These are phyloP conservation scores for Trematomus bernacchii DNA, from an alignment of 2,797 vertebrate genomes.

Conservation along the genomic window DNA sequence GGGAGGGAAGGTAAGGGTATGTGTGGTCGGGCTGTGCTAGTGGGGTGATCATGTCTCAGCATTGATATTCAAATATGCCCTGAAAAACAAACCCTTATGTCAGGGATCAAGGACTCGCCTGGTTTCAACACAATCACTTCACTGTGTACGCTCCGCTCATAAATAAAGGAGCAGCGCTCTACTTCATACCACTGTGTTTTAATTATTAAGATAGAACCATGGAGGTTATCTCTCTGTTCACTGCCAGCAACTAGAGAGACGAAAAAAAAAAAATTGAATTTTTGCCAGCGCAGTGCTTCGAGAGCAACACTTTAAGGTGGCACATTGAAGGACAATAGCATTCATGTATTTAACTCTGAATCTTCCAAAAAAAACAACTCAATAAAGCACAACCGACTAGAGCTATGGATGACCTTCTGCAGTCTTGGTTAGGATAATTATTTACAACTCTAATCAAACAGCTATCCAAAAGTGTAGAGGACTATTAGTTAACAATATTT, in stretches of 20 bases:
- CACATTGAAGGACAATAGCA: slow-evolving; percentile 71
- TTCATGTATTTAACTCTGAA: slow-evolving; percentile 39
- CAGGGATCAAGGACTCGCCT: slow-evolving; percentile 83
- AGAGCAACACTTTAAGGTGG: slow-evolving; percentile 67
- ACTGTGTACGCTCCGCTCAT: slow-evolving; percentile 75
- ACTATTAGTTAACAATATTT: not conserved
- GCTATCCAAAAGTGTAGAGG: not conserved
- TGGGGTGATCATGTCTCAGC: slow-evolving; percentile 77
- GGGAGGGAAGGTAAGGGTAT: slow-evolving; percentile 39
- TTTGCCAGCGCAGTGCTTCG: slow-evolving; percentile 72
- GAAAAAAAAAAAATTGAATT: slow-evolving; percentile 65
- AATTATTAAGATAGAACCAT: slow-evolving; percentile 82
- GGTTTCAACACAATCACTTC: slow-evolving; percentile 84
- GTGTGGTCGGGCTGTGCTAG: slow-evolving; percentile 63
- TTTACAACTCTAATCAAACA: not conserved
- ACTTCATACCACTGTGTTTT: slow-evolving; percentile 83
- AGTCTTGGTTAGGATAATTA: not conserved
- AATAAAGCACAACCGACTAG: not conserved
- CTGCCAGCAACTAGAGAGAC: slow-evolving; percentile 64
- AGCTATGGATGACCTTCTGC: not conserved
- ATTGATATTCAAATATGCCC: slow-evolving; percentile 84
- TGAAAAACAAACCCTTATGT: slow-evolving; percentile 82
- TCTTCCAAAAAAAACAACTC: not conserved
- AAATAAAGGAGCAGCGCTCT: slow-evolving; percentile 81
- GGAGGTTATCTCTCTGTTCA: slow-evolving; percentile 81